Base-by-base conservation (phyloP, 1,140 invertebrate genomes). In the Drosophila ogumai region DNA sequence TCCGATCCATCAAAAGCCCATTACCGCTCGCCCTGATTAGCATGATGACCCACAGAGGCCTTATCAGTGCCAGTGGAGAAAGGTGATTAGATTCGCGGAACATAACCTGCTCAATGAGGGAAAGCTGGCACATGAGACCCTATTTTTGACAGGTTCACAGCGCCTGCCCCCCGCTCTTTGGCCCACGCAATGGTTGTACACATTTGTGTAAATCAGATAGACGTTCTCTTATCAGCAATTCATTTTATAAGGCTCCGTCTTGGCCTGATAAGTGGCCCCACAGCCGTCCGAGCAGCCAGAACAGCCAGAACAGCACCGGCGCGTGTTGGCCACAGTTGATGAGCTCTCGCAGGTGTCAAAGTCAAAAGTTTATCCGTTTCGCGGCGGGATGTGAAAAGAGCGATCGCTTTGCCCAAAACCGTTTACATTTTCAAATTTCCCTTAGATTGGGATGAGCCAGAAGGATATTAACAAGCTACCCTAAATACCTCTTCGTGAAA, bases 151-250 rank as follows among this genome's bases (percentile, higher is more conserved):
- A 71, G 50, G 74, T 55, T 60, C 32, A 65, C 28, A 25, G 50
- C 38, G 19, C 28, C 34, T 8, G 32, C 50, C 12, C 50, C 49
- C 31, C 50, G 28, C 41, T 56, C 73, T 67, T 32, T 17, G 28
- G 50, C 50, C 31, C 50, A 55, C 47, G 64, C 44, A 63, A 80
- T 66, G 60, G 57, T 57, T 77, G 47, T 64, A 69, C 59, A 64
- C 46, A 78, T 57, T 71, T 47, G 65, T 64, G 58, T 78, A 78
- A 64, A 78, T 79, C 76, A 78, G 65, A 88, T 77, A 88, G 67
- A 73, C 64, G 50, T 60, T 56, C 40, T 84, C 40, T 84, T 88
- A 87, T 88, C 84, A 88, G 84, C 72, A 71, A 72, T 71, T 74
- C 44, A 59, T 59, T 72, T 79, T 72, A 87, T 80, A 80, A 59